Evolutionary conservation across 1,140 invertebrate species (phyloP).

Genomic region (Brachionus rotundiformis): DNA sequence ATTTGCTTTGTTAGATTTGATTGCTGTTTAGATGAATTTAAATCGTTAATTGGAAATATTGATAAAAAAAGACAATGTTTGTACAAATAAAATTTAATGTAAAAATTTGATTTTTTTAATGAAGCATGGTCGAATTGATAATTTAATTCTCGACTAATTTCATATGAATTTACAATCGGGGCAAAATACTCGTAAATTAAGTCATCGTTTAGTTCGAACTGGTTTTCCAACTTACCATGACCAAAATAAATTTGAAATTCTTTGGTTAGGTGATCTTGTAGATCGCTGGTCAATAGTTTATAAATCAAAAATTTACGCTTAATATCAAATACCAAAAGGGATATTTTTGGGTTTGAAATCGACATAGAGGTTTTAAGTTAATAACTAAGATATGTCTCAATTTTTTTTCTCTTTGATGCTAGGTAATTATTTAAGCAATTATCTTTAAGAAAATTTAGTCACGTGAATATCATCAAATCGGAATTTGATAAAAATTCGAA

Average conservation of each 20-base stretch:
- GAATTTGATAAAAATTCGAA: too few species aligned
- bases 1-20: background rate
- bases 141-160: conserved; percentile 23
- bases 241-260: conserved; percentile 36
- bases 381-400: too few species aligned
- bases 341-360: background rate
- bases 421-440: too few species aligned
- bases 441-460: too few species aligned
- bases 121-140: background rate
- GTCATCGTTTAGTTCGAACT: background rate
- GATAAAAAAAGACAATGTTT: background rate
- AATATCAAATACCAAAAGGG: conserved; percentile 3
- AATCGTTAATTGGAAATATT: background rate
- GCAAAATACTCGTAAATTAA: conserved; percentile 48
- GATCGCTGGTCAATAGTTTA: background rate
- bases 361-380: background rate
- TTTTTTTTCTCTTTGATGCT: background rate
- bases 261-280: background rate
- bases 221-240: background rate
- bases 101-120: background rate
- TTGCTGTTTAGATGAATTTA: background rate
- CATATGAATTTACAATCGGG: conserved; percentile 23
- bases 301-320: conserved; percentile 25
- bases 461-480: too few species aligned
- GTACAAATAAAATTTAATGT: background rate